These are phyloP conservation scores for Bombus balteatus DNA, from an alignment of 1,140 invertebrate species.

Conservation along the genomic window DNA sequence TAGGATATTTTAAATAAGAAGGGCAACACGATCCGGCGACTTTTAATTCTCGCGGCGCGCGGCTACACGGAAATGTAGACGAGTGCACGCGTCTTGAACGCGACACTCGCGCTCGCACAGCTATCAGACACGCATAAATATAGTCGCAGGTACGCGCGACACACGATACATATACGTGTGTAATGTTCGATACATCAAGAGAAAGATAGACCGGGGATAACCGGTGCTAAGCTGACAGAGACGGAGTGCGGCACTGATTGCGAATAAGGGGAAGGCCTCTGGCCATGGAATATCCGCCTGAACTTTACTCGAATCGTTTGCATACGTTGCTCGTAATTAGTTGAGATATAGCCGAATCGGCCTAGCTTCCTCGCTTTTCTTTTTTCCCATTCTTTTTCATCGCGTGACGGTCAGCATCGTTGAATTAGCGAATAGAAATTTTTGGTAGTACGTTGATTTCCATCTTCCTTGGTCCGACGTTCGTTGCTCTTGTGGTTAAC, in stretches of 20 bases:
- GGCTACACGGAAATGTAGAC: slow-evolving; percentile 21
- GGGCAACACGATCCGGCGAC: not conserved
- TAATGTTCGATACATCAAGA: slow-evolving; percentile 59
- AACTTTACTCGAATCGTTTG: slow-evolving; percentile 45
- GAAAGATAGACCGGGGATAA: slow-evolving; percentile 58
- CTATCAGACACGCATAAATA: slow-evolving; percentile 44
- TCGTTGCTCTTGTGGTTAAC: not conserved
- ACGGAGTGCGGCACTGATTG: slow-evolving; percentile 69
- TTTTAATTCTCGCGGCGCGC: slow-evolving; percentile 13
- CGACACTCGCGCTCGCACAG: slow-evolving; percentile 25
- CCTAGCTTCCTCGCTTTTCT: not conserved
- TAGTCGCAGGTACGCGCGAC: slow-evolving; percentile 1
- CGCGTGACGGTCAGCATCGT: not conserved
- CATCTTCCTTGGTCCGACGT: not conserved
- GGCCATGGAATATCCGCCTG: slow-evolving; percentile 46
- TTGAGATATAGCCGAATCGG: slow-evolving; percentile 44
- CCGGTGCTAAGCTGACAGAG: slow-evolving; percentile 69
- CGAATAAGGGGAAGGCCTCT: slow-evolving; percentile 61
- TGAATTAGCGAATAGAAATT: not conserved
- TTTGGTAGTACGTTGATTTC: not conserved
- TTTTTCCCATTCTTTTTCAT: not conserved
- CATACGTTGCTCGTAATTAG: slow-evolving; percentile 53
- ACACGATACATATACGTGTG: slow-evolving; percentile 48
- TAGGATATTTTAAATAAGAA: not conserved
- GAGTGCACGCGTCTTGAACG: slow-evolving; percentile 26